Base-by-base conservation (phyloP, 2,888 invertebrate genomes). In the Athalia rosae region DNA sequence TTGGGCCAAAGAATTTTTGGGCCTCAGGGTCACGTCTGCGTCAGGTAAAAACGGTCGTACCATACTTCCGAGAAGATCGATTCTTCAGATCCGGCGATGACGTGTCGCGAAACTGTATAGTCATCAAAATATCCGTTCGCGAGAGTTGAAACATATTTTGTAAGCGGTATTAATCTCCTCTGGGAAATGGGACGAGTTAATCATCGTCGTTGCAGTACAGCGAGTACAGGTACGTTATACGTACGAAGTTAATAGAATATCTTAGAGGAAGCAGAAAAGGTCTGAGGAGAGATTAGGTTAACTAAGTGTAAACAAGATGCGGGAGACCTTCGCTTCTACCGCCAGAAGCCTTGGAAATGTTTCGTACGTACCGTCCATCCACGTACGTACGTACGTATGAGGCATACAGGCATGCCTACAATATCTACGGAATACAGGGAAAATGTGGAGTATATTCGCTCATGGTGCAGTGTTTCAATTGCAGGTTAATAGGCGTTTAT, bases 231-330 rank as follows among this genome's bases (percentile, higher is more conserved):
- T 61, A n/a, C n/a, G 15, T 61, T 7, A 15, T 28, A 28, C n/a
- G 28, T 71, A 74, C 5, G 28, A 41, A 41, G 48, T 47, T 59
- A 7, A 11, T n/a, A 11, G 11, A 66, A 13, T 6, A 6, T 15
- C 48, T 3, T 7, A 66, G 61, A 74, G 53, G 62, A 53, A 61
- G 74, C 58, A 59, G 61, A 48, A 74, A 74, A 74, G 15, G 47
- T 28, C 61, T 47, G 74, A 74, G 48, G 62, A 74, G 45, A 74
- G 74, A 74, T 74, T 74, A 62, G 74, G 59, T 62, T 74, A 74
- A 74, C 74, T 62, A 62, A 74, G 74, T 74, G 74, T 59, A 74
- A 74, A 74, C 74, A 74, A 74, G 62, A 74, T 62, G 74, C 50
- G 48, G 48, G 61, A 59, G 74, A 62, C 62, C 61, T 74, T 48